These are phyloP conservation scores for Sesia apiformis DNA, from an alignment of 2,888 invertebrate genomes.

Conservation along the genomic window DNA sequence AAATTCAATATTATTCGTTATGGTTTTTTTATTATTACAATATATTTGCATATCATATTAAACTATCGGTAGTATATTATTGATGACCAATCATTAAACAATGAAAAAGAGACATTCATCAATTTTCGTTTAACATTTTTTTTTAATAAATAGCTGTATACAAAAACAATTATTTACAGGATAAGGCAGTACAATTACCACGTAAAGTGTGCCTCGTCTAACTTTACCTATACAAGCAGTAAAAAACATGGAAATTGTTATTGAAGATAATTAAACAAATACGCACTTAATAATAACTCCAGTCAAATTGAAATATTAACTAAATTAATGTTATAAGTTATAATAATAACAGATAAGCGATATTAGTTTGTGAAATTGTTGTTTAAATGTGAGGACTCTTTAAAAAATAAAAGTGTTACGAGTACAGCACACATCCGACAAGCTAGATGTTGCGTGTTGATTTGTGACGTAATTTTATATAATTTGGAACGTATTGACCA, in stretches of 20 bases:
- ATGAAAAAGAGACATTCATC: slow-evolving; percentile 69
- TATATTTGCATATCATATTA: slow-evolving; percentile 70
- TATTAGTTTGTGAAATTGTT: slow-evolving; percentile 73
- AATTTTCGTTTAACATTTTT: slow-evolving; percentile 67
- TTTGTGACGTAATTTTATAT: slow-evolving; percentile 33
- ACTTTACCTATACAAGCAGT: slow-evolving; percentile 71
- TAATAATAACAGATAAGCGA: slow-evolving; percentile 66
- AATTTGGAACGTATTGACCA: slow-evolving; percentile 55
- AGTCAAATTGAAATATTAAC: slow-evolving; percentile 65
- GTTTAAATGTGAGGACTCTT: slow-evolving; percentile 8
- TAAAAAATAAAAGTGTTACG: background rate
- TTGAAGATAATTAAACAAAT: slow-evolving; percentile 51
- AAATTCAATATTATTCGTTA: slow-evolving; percentile 76
- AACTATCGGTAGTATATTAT: slow-evolving; percentile 70
- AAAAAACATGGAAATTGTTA: slow-evolving; percentile 57
- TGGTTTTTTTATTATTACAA: slow-evolving; percentile 71
- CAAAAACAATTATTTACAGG: slow-evolving; percentile 76
- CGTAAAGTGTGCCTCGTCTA: slow-evolving; percentile 67
- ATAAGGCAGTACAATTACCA: slow-evolving; percentile 72
- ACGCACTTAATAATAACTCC: slow-evolving; percentile 48
- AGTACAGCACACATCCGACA: slow-evolving; percentile 13
- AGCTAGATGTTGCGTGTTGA: slow-evolving; percentile 6
- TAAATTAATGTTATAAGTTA: slow-evolving; percentile 57
- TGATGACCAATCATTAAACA: slow-evolving; percentile 73
- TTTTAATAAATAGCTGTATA: slow-evolving; percentile 76